Conservation (phyloP, 2,797 vertebrate genomes). For the Mus caroli region DNA sequence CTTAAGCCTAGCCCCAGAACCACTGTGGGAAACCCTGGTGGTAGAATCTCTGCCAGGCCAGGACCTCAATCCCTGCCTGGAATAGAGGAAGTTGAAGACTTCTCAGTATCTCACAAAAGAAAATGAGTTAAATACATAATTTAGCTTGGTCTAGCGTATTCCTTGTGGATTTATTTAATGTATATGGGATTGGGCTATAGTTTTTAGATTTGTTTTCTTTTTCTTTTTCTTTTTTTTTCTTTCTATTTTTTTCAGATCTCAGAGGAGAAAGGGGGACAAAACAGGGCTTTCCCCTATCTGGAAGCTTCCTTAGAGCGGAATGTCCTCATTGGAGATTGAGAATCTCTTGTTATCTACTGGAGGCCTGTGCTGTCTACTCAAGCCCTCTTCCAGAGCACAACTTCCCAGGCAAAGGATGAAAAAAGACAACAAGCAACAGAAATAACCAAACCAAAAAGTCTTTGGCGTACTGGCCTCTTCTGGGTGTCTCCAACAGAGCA, state of each 20-base stretch:
- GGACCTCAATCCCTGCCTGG: background rate
- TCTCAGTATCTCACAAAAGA: slow-evolving; percentile 25
- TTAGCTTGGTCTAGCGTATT: background rate
- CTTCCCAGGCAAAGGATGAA: background rate
- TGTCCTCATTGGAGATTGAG: background rate
- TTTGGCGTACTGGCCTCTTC: slow-evolving; percentile 47
- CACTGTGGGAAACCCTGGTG: background rate
- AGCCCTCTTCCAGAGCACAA: background rate
- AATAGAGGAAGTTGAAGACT: background rate
- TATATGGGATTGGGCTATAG: background rate
- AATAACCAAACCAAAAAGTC: background rate
- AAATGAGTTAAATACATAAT: slow-evolving; percentile 32
- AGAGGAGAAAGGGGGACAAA: background rate
- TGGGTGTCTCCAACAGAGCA: slow-evolving; percentile 25
- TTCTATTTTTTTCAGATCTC: background rate
- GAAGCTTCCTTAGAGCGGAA: background rate
- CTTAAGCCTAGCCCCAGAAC: background rate
- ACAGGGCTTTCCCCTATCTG: background rate
- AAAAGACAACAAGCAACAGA: slow-evolving; percentile 22
- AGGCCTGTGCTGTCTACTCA: background rate
- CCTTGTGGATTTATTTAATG: slow-evolving; percentile 15
- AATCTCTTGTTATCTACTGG: background rate
- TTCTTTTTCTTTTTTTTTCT: too few relatives aligned
- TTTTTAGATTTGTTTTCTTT: background rate
- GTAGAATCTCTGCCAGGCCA: background rate